Percentiles rank a stretch among this genome's conserved stretches.
phyloP scores from a whole-genome alignment of 2,888 invertebrate genomes.

The Cephus spinipes region DNA sequence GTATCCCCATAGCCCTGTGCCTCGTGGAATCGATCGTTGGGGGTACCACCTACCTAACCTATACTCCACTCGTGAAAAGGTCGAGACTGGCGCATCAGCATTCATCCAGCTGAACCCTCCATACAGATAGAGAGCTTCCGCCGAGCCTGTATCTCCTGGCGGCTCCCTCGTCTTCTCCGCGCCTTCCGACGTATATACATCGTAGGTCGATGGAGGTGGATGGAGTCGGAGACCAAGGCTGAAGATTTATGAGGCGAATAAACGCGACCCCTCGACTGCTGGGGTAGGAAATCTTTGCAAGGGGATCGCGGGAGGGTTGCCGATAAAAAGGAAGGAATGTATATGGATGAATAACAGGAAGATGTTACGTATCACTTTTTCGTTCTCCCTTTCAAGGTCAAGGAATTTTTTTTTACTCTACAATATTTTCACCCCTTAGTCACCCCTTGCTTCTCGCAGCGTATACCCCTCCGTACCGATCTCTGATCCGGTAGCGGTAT shows the following conservation, averaged over 20 bases:
- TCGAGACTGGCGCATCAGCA: not conserved
- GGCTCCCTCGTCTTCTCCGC: not conserved
- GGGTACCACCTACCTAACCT: not conserved
- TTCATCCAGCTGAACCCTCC: not conserved
- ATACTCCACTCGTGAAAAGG: not conserved
- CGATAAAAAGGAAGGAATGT: not conserved
- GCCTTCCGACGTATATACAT: not conserved
- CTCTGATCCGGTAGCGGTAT: not conserved
- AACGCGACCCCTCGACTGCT: conserved; percentile 19
- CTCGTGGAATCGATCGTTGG: not conserved
- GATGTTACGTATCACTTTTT: not conserved
- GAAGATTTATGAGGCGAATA: conserved; percentile 34
- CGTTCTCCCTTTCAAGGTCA: conserved; percentile 3
- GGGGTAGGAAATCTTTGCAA: not conserved
- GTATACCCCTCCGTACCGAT: not conserved
- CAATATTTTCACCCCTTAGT: not conserved
- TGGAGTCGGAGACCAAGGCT: not conserved
- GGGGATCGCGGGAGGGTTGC: not conserved
- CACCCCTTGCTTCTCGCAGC: not conserved
- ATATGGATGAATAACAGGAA: not conserved
- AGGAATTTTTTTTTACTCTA: conserved; percentile 11
- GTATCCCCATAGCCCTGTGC: not conserved
- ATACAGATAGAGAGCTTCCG: not conserved
- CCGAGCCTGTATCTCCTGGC: not conserved
- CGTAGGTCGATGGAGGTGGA: not conserved